Percentiles rank a stretch among this genome's conserved stretches.
Evolutionary conservation across 2,888 invertebrate genomes (phyloP).

Genomic region (Drosophila prolongata): DNA sequence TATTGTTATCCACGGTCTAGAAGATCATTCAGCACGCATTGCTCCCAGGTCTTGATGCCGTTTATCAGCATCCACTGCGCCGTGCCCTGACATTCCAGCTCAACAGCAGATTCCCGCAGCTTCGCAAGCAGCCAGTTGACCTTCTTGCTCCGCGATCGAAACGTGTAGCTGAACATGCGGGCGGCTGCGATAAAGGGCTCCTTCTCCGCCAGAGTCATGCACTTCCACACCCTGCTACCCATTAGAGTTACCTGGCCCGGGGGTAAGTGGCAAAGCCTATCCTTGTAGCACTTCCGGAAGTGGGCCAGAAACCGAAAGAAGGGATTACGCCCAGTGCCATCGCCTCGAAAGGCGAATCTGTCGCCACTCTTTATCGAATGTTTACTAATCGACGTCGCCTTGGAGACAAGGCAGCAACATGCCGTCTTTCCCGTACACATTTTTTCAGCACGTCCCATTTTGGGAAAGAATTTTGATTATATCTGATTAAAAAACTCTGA

Average conservation of each 20-base stretch:
- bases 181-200: constrained; percentile 23
- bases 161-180: constrained; percentile 13
- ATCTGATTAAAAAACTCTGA: background rate
- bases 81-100: background rate
- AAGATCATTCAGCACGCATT: background rate
- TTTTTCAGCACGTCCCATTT: constrained; percentile 1
- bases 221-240: constrained; percentile 26
- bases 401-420: background rate
- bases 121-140: constrained; percentile 25
- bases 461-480: constrained; percentile 10
- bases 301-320: constrained; percentile 38
- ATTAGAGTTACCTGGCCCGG: background rate
- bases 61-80: constrained; percentile 11
- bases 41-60: constrained; percentile 34
- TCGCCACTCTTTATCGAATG: background rate
- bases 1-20: background rate
- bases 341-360: too few relatives aligned
- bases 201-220: constrained; percentile 10
- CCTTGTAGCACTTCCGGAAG: constrained; percentile 15
- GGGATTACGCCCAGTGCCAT: constrained; percentile 19
- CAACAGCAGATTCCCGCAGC: background rate
- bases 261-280: constrained; percentile 6
- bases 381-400: background rate
- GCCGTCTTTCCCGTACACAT: background rate
- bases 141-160: constrained; percentile 12